A percentile compares a stretch with the other conserved stretches of the same genome.
Conservation (phyloP, 64 coral and sea anemone genomes). For the Platygyra sinensis region DNA sequence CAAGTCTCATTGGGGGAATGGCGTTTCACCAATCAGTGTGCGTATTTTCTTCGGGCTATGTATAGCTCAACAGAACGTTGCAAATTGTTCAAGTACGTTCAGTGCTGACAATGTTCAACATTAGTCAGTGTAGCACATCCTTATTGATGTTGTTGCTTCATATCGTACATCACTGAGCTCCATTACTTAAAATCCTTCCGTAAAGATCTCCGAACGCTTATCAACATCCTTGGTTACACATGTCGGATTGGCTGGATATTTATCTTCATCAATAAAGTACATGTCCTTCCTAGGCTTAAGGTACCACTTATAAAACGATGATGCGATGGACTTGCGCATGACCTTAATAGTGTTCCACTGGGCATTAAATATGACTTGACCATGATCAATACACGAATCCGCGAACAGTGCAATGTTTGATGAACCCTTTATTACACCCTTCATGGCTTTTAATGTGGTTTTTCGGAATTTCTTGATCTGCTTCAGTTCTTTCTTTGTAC, state of each 20-base stretch:
- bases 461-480: conserved; percentile 64
- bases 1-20: too few species aligned
- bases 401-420: conserved; percentile 62
- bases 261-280: conserved; percentile 33
- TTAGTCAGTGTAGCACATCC: too few species aligned
- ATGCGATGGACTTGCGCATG: conserved; percentile 34
- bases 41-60: too few species aligned
- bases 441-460: conserved; percentile 70
- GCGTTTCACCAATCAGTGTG: too few species aligned
- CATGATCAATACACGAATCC: conserved; percentile 84
- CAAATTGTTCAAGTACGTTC: too few species aligned
- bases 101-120: too few species aligned
- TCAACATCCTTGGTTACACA: conserved; percentile 27
- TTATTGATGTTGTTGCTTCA: too few species aligned
- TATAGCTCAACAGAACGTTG: too few species aligned
- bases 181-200: conserved; percentile 9
- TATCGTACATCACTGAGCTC: neutral
- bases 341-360: conserved; percentile 56
- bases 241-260: conserved; percentile 57
- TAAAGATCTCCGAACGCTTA: conserved; percentile 18
- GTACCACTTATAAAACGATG: conserved; percentile 40
- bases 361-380: conserved; percentile 58
- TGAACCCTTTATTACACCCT: conserved; percentile 27
- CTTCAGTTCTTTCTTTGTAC: conserved; percentile 63
- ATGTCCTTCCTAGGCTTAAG: neutral